Conservation (phyloP, 2,888 invertebrate genomes). For the Melipona beecheii region DNA sequence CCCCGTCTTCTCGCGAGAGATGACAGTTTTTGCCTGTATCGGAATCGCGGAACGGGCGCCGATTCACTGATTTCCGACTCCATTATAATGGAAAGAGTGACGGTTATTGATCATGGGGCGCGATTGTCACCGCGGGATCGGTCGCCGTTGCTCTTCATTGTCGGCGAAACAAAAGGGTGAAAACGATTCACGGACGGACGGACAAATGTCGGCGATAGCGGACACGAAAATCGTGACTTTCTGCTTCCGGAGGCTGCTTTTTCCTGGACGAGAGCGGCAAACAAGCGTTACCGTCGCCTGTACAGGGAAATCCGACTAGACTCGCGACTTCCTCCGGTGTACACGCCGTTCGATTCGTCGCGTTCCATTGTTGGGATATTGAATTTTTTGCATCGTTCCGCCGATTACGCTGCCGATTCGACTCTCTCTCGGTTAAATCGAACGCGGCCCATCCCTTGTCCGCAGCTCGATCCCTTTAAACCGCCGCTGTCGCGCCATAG, state of each 20-base stretch:
- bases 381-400: slow-evolving; percentile 52
- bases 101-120: slow-evolving; percentile 63
- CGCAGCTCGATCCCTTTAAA: neutral
- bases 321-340: slow-evolving; percentile 62
- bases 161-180: slow-evolving; percentile 66
- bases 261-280: slow-evolving; percentile 64
- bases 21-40: neutral
- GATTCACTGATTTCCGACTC: slow-evolving; percentile 45
- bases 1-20: neutral
- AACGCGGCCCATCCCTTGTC: neutral
- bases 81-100: slow-evolving; percentile 58
- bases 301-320: slow-evolving; percentile 66
- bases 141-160: slow-evolving; percentile 65
- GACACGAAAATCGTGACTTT: slow-evolving; percentile 70
- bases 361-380: slow-evolving; percentile 63
- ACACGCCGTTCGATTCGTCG: slow-evolving; percentile 60
- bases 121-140: slow-evolving; percentile 68
- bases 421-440: slow-evolving; percentile 30
- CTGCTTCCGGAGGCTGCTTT: slow-evolving; percentile 66
- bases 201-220: slow-evolving; percentile 67
- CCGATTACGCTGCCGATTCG: slow-evolving; percentile 35
- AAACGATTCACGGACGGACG: slow-evolving; percentile 56
- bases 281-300: slow-evolving; percentile 58
- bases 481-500: neutral
- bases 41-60: neutral